These are phyloP conservation scores for Ennomos fuscantarius DNA, from an alignment of 2,888 invertebrate species.

Conservation along the genomic window DNA sequence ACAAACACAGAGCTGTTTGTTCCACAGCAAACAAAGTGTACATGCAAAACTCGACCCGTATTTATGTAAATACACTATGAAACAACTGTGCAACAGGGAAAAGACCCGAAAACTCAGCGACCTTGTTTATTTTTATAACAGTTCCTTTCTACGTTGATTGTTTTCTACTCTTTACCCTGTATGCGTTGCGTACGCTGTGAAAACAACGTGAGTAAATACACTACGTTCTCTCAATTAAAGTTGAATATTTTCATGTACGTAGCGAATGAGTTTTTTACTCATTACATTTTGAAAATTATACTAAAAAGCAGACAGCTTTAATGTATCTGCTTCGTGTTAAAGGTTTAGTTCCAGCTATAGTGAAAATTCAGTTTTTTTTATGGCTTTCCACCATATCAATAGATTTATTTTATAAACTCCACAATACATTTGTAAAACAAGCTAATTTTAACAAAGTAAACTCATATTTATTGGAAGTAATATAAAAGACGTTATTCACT, in stretches of 20 bases:
- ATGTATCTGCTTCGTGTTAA: slow-evolving; percentile 2
- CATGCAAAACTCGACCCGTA: slow-evolving; percentile 64
- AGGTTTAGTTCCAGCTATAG: background rate
- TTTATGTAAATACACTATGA: slow-evolving; percentile 75
- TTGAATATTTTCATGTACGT: slow-evolving; percentile 26
- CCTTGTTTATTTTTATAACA: slow-evolving; percentile 67
- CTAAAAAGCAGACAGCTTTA: slow-evolving; percentile 12
- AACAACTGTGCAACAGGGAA: slow-evolving; percentile 65
- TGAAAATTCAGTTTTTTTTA: background rate
- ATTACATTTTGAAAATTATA: slow-evolving; percentile 20
- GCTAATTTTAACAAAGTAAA: slow-evolving; percentile 33
- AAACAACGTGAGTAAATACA: slow-evolving; percentile 36
- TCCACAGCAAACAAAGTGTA: slow-evolving; percentile 67
- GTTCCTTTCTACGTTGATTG: slow-evolving; percentile 62
- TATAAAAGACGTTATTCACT: slow-evolving; percentile 41
- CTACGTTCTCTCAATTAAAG: slow-evolving; percentile 37
- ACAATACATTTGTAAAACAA: slow-evolving; percentile 17
- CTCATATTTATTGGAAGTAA: slow-evolving; percentile 39
- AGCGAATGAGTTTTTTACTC: slow-evolving; percentile 14
- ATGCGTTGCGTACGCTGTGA: slow-evolving; percentile 30
- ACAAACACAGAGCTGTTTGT: slow-evolving; percentile 66
- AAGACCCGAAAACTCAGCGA: slow-evolving; percentile 61
- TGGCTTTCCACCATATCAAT: background rate
- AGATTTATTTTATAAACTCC: slow-evolving; percentile 5
- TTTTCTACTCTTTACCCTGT: slow-evolving; percentile 53